Evolutionary conservation across 2,797 vertebrate species (phyloP), one percentile per base, ranked within the genome.

Genomic region (Amphiprion clarkii): DNA sequence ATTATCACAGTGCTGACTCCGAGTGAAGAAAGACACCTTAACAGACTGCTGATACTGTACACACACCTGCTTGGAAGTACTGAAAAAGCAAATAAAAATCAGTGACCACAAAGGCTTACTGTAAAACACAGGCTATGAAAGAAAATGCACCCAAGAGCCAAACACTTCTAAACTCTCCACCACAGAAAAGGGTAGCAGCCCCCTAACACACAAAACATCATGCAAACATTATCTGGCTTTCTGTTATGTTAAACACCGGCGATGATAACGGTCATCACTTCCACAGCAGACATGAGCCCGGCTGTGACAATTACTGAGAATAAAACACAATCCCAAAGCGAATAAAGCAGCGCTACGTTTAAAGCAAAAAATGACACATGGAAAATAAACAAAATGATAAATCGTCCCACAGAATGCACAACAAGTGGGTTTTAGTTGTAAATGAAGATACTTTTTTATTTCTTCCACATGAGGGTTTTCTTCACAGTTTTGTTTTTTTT

Each of bases 1-100:
- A 93, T 94, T 93, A 93, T 93, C 90, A 92, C 92, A 90, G 85
- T 75, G 81, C 89, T 90, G 92, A 91, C 88, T 92, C 81, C 69
- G 70, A 90, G 83, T 88, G 84, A 89, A 84, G 90, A 90, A 88
- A 88, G 91, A 92, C 90, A 91, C 78, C 81, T 68, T 62, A 82
- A 82, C 84, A 85, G 71, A 78, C 82, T 69, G 78, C 65, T 83
- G 63, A 73, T 46, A 85, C 68, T 46, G 69, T 77, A 84, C 82
- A 53, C 80, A 80, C 73, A 72, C 51, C 52, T 46, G 70, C 82
- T 70, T 63, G 59, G 75, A 71, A 71, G 67, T 7, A 62, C 63
- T 59, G 58, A 31, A 64, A 63, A 71, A 36, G 52, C 69, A 73
- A 63, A 64, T 29, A 51, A 67, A 82, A 72, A 70, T 6, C 29